Percentiles rank a stretch among this genome's conserved stretches.
phyloP scores from a whole-genome alignment of 2,888 invertebrate genomes.

The Sphecodes monilicornis region DNA sequence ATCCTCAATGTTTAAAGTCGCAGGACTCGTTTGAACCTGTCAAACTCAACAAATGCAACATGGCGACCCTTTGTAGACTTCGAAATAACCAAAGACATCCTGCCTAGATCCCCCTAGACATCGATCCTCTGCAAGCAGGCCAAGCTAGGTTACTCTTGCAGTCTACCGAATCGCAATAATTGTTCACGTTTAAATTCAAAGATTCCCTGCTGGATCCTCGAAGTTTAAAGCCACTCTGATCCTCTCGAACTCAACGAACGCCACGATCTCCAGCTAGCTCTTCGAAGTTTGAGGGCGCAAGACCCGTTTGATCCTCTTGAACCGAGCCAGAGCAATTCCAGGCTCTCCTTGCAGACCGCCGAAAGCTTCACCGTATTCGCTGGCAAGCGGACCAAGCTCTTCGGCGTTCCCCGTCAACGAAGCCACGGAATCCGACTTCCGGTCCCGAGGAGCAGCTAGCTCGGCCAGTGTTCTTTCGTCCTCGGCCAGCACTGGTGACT shows the following conservation, averaged over 20 bases:
- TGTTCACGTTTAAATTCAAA: background rate
- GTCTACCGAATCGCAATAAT: background rate
- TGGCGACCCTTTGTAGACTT: background rate
- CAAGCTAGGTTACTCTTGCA: background rate
- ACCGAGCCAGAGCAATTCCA: constrained; percentile 70
- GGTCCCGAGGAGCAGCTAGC: background rate
- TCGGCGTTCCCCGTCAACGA: constrained; percentile 56
- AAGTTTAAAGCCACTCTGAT: background rate
- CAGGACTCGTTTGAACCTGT: too few relatives aligned
- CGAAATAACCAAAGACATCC: background rate
- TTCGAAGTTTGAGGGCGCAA: constrained; percentile 28
- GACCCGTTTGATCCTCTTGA: constrained; percentile 76
- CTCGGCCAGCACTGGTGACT: constrained; percentile 12
- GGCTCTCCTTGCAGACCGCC: constrained; percentile 74
- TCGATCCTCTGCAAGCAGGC: background rate
- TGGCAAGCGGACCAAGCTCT: constrained; percentile 66
- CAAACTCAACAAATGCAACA: background rate
- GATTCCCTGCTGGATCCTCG: background rate
- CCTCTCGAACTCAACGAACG: background rate
- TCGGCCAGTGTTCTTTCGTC: constrained; percentile 23
- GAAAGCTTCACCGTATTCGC: constrained; percentile 76
- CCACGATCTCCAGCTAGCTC: background rate
- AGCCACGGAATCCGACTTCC: constrained; percentile 39
- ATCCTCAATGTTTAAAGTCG: too few relatives aligned
- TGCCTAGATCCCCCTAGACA: background rate